Base-by-base conservation (phyloP, 2,797 vertebrate genomes). In the Lutjanus campechanus region DNA sequence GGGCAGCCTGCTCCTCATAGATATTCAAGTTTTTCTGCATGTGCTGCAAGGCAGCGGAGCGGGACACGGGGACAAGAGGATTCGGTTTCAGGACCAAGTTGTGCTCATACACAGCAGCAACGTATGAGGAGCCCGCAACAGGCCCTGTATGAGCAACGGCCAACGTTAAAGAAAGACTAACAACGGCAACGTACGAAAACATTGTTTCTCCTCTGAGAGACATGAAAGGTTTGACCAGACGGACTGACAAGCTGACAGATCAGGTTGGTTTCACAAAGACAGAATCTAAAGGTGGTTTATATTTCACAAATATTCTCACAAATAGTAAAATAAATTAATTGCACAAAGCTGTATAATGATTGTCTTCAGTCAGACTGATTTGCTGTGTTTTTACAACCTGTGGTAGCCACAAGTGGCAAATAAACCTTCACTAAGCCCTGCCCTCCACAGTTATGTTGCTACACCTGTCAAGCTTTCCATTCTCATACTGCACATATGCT, bases 61-160 rank as follows among this genome's bases (percentile, higher is more conserved):
- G 96, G 79, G 91, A 91, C 73, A 89, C 59, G 2, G 84, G 82
- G 16, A 83, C 90, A 0, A 55, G 46, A 0, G 97, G 96, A 1
- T 94, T 53, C 0, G 93, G 95, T 68, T 96, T 98, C 76, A 97
- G 78, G 20, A 96, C 13, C 0, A 95, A 44, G 0, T 49, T 82
- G 53, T 99, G 97, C 82, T 99, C 97, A 0, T 97, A 99, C 68
- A 99, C 97, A 0, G 97, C 98, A 0, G 97, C 98, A 1, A 96
- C 11, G 0, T 97, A 99, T 0, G 85, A 89, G 0, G 84, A 56
- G 4, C 71, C 82, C 5, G 0, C 1, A 0, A 0, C 44, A 0
- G 47, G 1, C 5, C 59, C 51, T 25, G 62, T 22, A 7, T 19
- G 69, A 61, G 19, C 44, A 5, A 59, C 51, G 0, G 8, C 66